Percentiles rank a stretch among this genome's conserved stretches.
Conservation (phyloP, 2,888 invertebrate species). For the Eilema sororculum region DNA sequence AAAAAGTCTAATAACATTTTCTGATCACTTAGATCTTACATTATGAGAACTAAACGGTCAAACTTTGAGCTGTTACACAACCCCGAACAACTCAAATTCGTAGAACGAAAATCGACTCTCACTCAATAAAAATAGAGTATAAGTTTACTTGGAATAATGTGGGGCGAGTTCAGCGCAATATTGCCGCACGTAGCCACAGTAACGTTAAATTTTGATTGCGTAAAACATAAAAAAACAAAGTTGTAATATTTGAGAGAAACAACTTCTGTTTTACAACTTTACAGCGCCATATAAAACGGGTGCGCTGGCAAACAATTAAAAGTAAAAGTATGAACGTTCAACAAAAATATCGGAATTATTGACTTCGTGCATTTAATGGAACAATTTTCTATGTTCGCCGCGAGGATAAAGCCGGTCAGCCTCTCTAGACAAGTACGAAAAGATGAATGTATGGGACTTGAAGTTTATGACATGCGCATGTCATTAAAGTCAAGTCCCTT, state of each 20-base stretch:
- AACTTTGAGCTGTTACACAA: slow-evolving; percentile 36
- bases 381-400: not conserved
- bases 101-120: slow-evolving; percentile 28
- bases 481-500: no score
- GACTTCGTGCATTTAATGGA: not conserved
- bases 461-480: no score
- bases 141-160: slow-evolving; percentile 30
- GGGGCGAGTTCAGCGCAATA: slow-evolving; percentile 34
- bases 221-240: slow-evolving; percentile 51
- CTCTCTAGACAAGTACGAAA: no score
- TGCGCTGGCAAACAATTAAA: slow-evolving; percentile 47
- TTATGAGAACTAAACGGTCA: slow-evolving; percentile 39
- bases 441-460: no score
- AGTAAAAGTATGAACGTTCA: slow-evolving; percentile 36
- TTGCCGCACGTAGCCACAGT: slow-evolving; percentile 51
- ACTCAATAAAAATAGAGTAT: slow-evolving; percentile 32
- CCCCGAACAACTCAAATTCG: slow-evolving; percentile 17
- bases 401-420: no score
- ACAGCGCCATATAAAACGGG: slow-evolving; percentile 48
- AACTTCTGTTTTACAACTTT: slow-evolving; percentile 54
- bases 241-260: slow-evolving; percentile 49
- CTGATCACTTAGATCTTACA: slow-evolving; percentile 34
- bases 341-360: slow-evolving; percentile 18
- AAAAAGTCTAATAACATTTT: slow-evolving; percentile 25
- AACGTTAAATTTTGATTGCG: slow-evolving; percentile 56